Evolutionary conservation across 2,888 invertebrate genomes (phyloP), one percentile per base, ranked within the genome.

Genomic region (Busseola fusca): DNA sequence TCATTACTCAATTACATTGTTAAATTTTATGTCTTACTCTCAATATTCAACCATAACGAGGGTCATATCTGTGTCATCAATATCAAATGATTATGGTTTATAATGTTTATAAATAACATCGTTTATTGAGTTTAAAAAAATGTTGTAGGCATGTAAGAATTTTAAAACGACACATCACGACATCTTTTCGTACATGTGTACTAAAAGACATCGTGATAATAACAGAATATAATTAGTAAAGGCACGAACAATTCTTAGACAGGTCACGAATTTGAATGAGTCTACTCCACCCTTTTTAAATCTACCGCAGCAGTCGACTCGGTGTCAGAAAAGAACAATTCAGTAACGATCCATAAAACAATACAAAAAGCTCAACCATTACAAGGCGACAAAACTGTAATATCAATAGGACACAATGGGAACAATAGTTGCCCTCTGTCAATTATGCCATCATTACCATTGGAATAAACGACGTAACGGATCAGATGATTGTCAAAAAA

Each of bases 401-500:
- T 94, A 95, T 93, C 92, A 93, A 94, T 92, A 93, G 90, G 92
- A 93, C 89, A 95, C 94, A 93, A 94, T 94, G 89, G 94, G 91
- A 93, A 95, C 95, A 95, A 95, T 95, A 94, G 94, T 91, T 93
- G 93, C 91, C 91, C 93, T 93, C 93, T 95, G 95, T 95, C 95
- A 95, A 95, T 95, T 95, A 95, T 95, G 91, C 94, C 93, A 93
- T 95, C 94, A 95, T 95, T 95, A 95, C 92, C 93, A 94, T 95
- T 93, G 89, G 93, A 92, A 94, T 94, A 93, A 94, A 94, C 92
- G 92, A 92, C 91, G 92, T 92, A 94, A 93, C 93, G 92, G 93
- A 93, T 94, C 93, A 92, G 92, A 93, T 91, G 93, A 91, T 92
- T 90, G 91, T 92, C 90, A 88, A 93, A 93, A 92, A 93, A 92